Base-by-base conservation (phyloP, 1,140 invertebrate genomes). In the Harlomillsia oculata region DNA sequence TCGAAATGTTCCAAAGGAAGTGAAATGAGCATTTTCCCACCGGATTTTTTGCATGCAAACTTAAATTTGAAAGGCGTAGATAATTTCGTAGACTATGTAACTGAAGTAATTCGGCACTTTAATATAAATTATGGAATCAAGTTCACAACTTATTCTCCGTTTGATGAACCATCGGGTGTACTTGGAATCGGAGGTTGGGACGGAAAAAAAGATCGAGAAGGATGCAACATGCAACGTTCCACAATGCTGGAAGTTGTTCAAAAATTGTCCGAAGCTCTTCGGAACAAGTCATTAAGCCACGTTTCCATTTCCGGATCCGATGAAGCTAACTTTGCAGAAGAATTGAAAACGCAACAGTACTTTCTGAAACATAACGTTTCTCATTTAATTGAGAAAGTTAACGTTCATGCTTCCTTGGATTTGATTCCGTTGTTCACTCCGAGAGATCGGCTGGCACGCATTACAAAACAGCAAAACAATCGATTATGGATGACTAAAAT, bases 401-500 rank as follows among this genome's bases (percentile, higher is more conserved):
- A 62, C 40, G 48, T 46, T n/a, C 60, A 62, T 25, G 60, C 54
- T 3, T 60, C 40, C 37, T 53, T 36, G 51, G 34, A 32, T 14
- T 9, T 8, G 16, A 23, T 23, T 5, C 16, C 14, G 14, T n/a
- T n/a, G n/a, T n/a, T n/a, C n/a, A 59, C 32, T n/a, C 32, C 43
- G 21, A 36, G 48, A 25, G 51, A 54, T 45, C 28, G 36, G 28
- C 28, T 59, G 4, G 44, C 21, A 29, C 41, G 28, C 2, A 26
- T 25, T 3, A 29, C 44, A 13, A 14, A 50, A 20, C 48, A 29
- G 23, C 51, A 50, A 21, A 37, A 41, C 5, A 55, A 62, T 45
- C 3, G n/a, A 2, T 30, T 62, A 1, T 62, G 60, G 60, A 62
- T 62, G 60, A 48, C 55, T 23, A 52, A 62, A 45, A 40, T 62